Conservation (phyloP, 23 tunicate species). For the Clavelina lepadiformis region DNA sequence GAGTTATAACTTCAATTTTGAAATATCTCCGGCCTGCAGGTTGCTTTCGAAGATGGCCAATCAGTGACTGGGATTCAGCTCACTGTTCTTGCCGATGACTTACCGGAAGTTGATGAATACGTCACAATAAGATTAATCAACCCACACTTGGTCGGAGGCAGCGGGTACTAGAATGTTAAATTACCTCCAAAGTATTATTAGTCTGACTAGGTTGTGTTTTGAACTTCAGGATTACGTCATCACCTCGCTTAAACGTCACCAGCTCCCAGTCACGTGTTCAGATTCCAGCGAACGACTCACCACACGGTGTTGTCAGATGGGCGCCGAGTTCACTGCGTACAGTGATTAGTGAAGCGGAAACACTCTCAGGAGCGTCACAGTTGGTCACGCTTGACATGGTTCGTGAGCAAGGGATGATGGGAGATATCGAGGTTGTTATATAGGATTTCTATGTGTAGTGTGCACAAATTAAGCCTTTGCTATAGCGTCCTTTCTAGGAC, state of each 20-base stretch:
- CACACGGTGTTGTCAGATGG: slow-evolving; percentile 83
- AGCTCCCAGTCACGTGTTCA: slow-evolving; percentile 39
- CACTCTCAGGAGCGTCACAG: slow-evolving; percentile 24
- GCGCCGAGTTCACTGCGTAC: slow-evolving; percentile 42
- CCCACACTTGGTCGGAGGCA: not conserved
- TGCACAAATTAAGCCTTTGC: too few species aligned
- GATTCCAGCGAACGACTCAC: slow-evolving; percentile 75
- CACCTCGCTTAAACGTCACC: slow-evolving; percentile 28
- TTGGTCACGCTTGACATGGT: slow-evolving; percentile 71
- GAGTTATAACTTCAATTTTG: not conserved
- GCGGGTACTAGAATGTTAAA: too few species aligned
- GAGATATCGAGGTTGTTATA: slow-evolving; percentile 56
- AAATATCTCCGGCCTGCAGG: slow-evolving; percentile 7
- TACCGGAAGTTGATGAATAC: slow-evolving; percentile 66
- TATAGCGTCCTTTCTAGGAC: too few species aligned
- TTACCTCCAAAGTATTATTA: not conserved
- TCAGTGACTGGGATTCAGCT: slow-evolving; percentile 34
- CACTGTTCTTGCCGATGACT: slow-evolving; percentile 58
- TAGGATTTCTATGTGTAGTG: too few species aligned
- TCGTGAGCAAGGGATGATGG: slow-evolving; percentile 79
- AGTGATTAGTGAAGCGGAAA: slow-evolving; percentile 57
- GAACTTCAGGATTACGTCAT: slow-evolving; percentile 3
- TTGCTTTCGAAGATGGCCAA: slow-evolving; percentile 48
- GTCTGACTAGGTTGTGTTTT: not conserved
- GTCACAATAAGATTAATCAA: slow-evolving; percentile 19